Evolutionary conservation across 2,113 vertebrate species (phyloP).

Genomic region (Burhinus bistriatus): DNA sequence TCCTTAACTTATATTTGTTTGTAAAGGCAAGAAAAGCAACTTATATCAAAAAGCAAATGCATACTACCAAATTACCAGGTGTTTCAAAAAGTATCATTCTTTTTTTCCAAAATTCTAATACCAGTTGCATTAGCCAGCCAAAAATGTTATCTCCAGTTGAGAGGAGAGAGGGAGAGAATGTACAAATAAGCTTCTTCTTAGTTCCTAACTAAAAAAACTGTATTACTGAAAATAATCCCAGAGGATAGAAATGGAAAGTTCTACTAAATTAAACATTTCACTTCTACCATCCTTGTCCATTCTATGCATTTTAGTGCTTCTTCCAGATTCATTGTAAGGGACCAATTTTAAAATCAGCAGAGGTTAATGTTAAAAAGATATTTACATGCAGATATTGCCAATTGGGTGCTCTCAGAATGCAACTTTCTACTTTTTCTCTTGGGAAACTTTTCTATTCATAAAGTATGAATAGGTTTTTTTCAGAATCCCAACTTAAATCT

Average conservation of each 20-base stretch:
- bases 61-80: not conserved
- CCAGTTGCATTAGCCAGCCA: not conserved
- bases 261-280: not conserved
- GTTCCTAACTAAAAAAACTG: not conserved
- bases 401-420: not conserved
- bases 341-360: not conserved
- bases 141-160: not conserved
- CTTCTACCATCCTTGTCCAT: not conserved
- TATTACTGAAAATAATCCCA: not conserved
- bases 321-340: not conserved
- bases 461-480: not conserved
- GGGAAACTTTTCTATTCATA: not conserved
- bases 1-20: not conserved
- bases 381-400: not conserved
- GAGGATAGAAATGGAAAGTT: not conserved
- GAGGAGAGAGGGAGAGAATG: not conserved
- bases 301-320: not conserved
- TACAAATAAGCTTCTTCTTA: not conserved
- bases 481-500: not conserved
- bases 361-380: not conserved
- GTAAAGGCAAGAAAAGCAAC: not conserved
- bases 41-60: not conserved
- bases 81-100: not conserved
- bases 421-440: not conserved
- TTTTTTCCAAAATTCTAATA: not conserved